phyloP scores from a whole-genome alignment of 2,113 vertebrate genomes.

The Xerus inauris region DNA sequence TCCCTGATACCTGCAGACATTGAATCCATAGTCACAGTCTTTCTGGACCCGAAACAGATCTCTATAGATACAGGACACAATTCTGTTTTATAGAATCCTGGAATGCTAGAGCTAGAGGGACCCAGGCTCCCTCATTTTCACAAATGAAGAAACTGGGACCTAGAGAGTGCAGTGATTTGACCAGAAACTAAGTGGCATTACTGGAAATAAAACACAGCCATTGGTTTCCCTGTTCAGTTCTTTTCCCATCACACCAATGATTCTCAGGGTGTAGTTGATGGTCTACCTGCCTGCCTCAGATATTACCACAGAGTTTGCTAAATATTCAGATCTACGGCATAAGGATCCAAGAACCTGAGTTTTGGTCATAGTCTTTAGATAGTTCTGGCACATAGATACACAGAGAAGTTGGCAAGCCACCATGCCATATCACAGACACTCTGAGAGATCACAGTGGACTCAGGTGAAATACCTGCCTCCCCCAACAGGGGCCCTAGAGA shows the following conservation, averaged over 20 bases:
- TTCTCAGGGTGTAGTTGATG: neutral
- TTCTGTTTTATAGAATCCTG: neutral
- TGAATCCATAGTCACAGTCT: neutral
- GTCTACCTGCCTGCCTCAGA: neutral
- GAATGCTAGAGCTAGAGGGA: neutral
- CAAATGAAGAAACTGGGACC: neutral
- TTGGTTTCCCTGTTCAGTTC: neutral
- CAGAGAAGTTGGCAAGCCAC: neutral
- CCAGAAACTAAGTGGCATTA: neutral
- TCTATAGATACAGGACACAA: neutral
- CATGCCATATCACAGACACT: neutral
- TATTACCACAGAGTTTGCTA: neutral
- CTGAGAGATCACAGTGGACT: neutral
- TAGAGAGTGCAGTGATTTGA: neutral
- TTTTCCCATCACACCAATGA: neutral
- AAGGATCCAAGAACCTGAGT: neutral
- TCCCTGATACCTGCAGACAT: constrained; percentile 88
- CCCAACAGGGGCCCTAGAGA: neutral
- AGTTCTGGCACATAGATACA: neutral
- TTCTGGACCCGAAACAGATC: neutral
- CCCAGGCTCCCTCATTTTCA: neutral
- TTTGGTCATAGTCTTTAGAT: neutral
- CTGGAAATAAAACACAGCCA: neutral
- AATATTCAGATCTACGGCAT: neutral
- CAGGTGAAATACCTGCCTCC: neutral